phyloP scores from a whole-genome alignment of 2,797 vertebrate genomes.

The Spinus olivaceus region DNA sequence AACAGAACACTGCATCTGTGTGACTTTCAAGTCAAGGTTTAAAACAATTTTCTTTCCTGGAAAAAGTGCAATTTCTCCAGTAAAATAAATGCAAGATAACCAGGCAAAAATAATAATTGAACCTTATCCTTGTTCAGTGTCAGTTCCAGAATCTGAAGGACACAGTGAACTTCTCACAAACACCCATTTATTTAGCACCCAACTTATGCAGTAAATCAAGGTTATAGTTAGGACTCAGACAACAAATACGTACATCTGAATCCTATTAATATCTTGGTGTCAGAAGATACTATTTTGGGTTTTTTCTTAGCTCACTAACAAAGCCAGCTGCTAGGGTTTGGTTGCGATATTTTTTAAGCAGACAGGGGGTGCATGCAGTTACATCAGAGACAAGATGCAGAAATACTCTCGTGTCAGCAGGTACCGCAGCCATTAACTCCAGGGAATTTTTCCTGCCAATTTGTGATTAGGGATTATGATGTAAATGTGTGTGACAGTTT shows the following conservation, averaged over 20 bases:
- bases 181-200: neutral
- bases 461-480: neutral
- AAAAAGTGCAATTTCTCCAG: neutral
- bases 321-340: neutral
- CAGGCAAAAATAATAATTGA: neutral
- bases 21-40: neutral
- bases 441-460: neutral
- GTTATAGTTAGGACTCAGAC: neutral
- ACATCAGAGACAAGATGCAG: neutral
- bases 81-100: neutral
- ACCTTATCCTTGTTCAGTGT: neutral
- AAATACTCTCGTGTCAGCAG: neutral
- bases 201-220: neutral
- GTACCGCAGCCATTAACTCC: neutral
- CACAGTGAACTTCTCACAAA: neutral
- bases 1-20: accelerated
- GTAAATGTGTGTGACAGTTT: neutral
- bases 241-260: neutral
- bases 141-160: neutral
- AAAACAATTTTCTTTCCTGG: neutral
- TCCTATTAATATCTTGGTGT: neutral
- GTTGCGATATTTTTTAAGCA: neutral
- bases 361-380: neutral
- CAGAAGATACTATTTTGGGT: neutral
- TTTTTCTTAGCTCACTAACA: neutral